A percentile compares a stretch with the other conserved stretches of the same genome.
phyloP scores from a whole-genome alignment of 2,888 invertebrate genomes.

The Amorpha juglandis region DNA sequence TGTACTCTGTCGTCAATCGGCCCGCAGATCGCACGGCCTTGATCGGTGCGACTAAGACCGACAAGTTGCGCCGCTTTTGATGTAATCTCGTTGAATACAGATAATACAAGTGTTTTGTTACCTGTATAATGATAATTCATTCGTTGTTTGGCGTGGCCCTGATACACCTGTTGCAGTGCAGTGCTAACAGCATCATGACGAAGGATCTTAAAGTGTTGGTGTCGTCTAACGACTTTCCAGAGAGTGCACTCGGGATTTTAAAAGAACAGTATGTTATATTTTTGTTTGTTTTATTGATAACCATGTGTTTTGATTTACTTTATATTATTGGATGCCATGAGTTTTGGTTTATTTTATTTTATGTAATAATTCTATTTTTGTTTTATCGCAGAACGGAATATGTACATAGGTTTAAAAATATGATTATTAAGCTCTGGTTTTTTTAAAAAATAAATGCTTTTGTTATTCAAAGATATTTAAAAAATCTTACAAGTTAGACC shows the following conservation, averaged over 20 bases:
- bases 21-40: conserved; percentile 2
- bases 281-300: background rate
- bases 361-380: no score
- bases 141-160: conserved; percentile 36
- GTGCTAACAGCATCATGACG: conserved; percentile 60
- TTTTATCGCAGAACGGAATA: no score
- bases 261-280: conserved; percentile 83
- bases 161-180: conserved; percentile 37
- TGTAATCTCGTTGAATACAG: background rate
- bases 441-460: no score
- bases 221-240: conserved; percentile 88
- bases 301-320: background rate
- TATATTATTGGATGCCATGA: no score
- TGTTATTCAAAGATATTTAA: no score
- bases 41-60: background rate
- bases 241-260: conserved; percentile 86
- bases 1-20: background rate
- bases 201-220: conserved; percentile 87
- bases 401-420: no score
- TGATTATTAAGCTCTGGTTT: no score
- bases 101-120: conserved; percentile 30
- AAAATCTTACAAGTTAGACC: no score
- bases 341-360: no score
- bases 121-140: conserved; percentile 43
- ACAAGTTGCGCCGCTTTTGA: background rate